Evolutionary conservation across 2,113 vertebrate genomes (phyloP).

Genomic region (Halichoerus grypus): DNA sequence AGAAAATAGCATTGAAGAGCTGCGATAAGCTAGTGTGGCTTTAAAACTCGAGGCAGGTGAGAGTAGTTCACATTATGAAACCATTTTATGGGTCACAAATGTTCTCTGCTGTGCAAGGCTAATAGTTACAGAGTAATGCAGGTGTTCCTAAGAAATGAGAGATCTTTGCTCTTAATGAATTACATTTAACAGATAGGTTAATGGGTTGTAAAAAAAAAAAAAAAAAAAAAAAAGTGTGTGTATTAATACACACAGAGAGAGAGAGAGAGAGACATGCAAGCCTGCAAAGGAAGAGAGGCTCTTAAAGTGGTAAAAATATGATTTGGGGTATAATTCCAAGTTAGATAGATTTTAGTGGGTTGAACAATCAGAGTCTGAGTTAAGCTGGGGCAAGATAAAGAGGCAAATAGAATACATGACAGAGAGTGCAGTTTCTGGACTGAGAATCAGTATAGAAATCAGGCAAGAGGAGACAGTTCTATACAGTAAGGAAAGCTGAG

Average conservation of each 20-base stretch:
- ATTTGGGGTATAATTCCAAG: background rate
- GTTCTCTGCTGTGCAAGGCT: background rate
- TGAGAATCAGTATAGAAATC: background rate
- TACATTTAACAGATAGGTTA: background rate
- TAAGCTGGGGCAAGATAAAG: background rate
- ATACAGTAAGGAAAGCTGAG: background rate
- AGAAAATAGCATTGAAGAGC: background rate
- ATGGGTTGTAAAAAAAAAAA: background rate
- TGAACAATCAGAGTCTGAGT: background rate
- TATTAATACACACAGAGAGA: background rate
- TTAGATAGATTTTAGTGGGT: background rate
- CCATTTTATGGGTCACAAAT: slow-evolving; percentile 26
- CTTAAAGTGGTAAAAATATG: background rate
- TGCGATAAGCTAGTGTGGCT: background rate
- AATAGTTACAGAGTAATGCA: slow-evolving; percentile 4
- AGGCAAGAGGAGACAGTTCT: background rate
- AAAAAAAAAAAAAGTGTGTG: background rate
- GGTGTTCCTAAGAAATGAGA: slow-evolving; percentile 3
- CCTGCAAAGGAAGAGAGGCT: background rate
- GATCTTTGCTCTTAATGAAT: slow-evolving; percentile 5
- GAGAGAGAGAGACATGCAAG: background rate
- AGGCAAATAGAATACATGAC: background rate
- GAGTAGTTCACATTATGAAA: slow-evolving; percentile 27
- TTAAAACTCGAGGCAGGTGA: background rate
- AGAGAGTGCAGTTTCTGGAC: background rate